Evolutionary conservation across 2,113 vertebrate species (phyloP), one percentile per base, ranked within the genome.

Genomic region (Puffinus mauretanicus): DNA sequence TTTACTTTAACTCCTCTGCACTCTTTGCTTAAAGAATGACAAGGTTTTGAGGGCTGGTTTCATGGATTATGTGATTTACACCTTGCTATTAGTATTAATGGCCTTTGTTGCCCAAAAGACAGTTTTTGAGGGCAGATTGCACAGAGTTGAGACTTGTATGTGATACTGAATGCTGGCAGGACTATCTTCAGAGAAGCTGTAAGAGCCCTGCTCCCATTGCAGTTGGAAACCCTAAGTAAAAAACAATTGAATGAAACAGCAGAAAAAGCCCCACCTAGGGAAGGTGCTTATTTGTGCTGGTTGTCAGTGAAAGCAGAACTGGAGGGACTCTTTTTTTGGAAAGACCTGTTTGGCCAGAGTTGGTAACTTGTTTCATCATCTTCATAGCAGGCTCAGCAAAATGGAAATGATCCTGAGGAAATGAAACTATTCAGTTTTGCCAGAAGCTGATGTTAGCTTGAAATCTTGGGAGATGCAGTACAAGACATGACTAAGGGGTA

Each of bases 81-180:
- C 15, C 13, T 60, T 65, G 8, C 5, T 44, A 2, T 60, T 76
- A 36, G 6, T 22, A 5, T 82, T 67, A 51, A 60, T 51, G n/a
- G 2, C 20, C 7, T 79, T 79, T 44, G 12, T n/a, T 60, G 55
- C 6, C 34, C 21, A 29, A 40, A 81, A 69, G 13, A 32, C 6
- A 60, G 9, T 20, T 82, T 70, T 22, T 15, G 10, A 1, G 13
- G 18, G 16, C 13, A 64, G 64, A 29, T 6, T 67, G 5, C 47
- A 38, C 3, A 60, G 27, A 52, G 9, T 3, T 69, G 65, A 86
- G 49, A 9, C 0, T 0, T 26, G 10, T 58, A 5, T 60, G 52
- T 47, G 18, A 49, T 57, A 55, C 30, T 11, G 25, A 91, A 57
- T 26, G 8, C 9, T 32, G 7, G 4, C 19, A 85, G 32, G 19